phyloP scores from a whole-genome alignment of 2,888 invertebrate genomes.

The Ditula angustiorana region DNA sequence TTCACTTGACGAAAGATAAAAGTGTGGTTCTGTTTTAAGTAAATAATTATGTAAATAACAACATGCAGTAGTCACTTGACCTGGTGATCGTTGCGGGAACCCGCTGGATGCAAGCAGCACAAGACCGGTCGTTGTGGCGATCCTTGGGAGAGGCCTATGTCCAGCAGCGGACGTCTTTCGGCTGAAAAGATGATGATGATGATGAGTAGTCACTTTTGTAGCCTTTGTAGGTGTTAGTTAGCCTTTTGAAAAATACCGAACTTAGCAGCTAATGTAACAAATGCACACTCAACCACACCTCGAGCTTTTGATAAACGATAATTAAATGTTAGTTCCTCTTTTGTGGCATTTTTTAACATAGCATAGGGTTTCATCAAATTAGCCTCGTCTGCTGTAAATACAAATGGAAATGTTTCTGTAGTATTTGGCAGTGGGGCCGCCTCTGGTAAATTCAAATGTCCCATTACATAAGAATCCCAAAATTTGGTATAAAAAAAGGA shows the following conservation, averaged over 20 bases:
- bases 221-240: background rate
- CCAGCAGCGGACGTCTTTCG: too few relatives aligned
- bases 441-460: slow-evolving; percentile 10
- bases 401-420: slow-evolving; percentile 12
- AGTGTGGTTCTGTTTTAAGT: slow-evolving; percentile 1
- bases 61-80: too few relatives aligned
- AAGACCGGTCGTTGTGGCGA: too few relatives aligned
- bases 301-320: slow-evolving; percentile 17
- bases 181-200: too few relatives aligned
- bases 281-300: slow-evolving; percentile 17
- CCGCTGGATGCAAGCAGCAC: too few relatives aligned
- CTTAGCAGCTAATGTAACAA: slow-evolving; percentile 7
- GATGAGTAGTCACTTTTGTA: slow-evolving; percentile 2
- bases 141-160: too few relatives aligned
- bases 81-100: too few relatives aligned
- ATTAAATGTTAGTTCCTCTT: slow-evolving; percentile 15
- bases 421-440: slow-evolving; percentile 9
- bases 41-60: slow-evolving; percentile 1
- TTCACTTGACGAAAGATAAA: slow-evolving; percentile 1
- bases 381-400: slow-evolving; percentile 17
- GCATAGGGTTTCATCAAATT: slow-evolving; percentile 14
- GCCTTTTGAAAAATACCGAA: slow-evolving; percentile 16
- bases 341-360: background rate
- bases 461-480: slow-evolving; percentile 7
- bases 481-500: background rate